Evolutionary conservation across 1,140 invertebrate genomes (phyloP), one percentile per base, ranked within the genome.

Genomic region (Octopus sinensis): DNA sequence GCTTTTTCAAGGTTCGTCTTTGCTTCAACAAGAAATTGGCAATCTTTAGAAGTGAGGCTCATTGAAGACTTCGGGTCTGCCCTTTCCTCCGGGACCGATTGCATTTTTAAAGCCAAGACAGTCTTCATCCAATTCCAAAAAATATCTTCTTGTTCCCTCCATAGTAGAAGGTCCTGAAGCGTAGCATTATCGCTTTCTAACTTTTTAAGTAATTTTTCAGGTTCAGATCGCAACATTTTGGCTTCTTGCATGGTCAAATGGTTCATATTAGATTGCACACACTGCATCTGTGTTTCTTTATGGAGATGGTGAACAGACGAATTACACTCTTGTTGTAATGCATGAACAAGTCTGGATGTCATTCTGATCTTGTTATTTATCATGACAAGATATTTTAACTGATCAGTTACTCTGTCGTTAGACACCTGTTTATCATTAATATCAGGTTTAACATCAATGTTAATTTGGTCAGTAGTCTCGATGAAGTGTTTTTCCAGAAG

Each of bases 81-180:
- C 30, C 3, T 43, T 43, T 43, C 30, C 30, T 43, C 30, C 1
- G 30, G 30, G 30, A 2, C 30, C 30, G 30, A 43, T 43, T 43
- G 1, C 30, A 17, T 13, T 73, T 73, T 73, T 23, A 73, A 73
- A 6, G 13, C 13, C 30, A 73, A 6, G 30, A 73, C 68, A 73
- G 17, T 73, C 13, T 73, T 23, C 68, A 73, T 73, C 68, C 68
- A 73, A n/a, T 73, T 73, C 68, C 68, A 73, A 13, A 73, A 73
- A n/a, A 73, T 23, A 73, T 73, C 30, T 3, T 73, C 68, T 6
- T 6, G 30, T 13, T 73, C 13, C 30, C 30, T 73, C 68, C 68
- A 73, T 6, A 5, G 17, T 7, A 73, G 30, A 73, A 73, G 17
- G 13, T 73, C 68, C 30, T 73, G 17, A 73, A 73, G 17, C 30